Evolutionary conservation across 2,888 invertebrate species (phyloP), one percentile per base, ranked within the genome.

Genomic region (Mythimna loreyi): DNA sequence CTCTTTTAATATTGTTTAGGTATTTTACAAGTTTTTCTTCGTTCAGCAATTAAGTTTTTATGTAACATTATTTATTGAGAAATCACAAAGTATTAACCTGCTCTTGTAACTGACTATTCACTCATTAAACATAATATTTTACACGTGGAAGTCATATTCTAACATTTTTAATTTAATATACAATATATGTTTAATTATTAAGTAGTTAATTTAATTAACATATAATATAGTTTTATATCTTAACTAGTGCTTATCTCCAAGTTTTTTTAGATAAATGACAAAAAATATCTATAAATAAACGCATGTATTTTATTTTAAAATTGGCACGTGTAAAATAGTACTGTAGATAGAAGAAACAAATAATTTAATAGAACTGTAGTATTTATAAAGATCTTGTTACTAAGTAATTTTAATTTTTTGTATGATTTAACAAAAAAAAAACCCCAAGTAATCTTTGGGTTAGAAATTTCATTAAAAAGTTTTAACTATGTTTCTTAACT

Each of bases 241-340:
- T n/a, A 53, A 36, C 33, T 52, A 43, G 11, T 33, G 23, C 52
- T 33, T 43, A 66, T 43, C 40, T 65, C 2, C 4, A 66, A 3
- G 25, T 2, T 52, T 66, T 52, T 30, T 66, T 11, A 6, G 5
- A 2, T 2, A 67, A 50, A 25, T 13, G 13, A 13, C n/a, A 67
- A 67, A 67, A 45, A 67, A 67, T 21, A 16, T 40, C 4, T 16
- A 36, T 53, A 28, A 53, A 45, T 36, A 55, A 21, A 36, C 3
- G 2, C 19, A 28, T 47, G 67, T 53, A 19, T 25, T 55, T 28
- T 21, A 56, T 43, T 13, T 9, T 0, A 36, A 45, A 47, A 28
- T 67, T 19, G 13, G 19, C 53, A 36, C 68, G 53, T 55, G 36
- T 36, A 55, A 11, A 33, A 11, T 55, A 25, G 21, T 21, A n/a